phyloP scores from a whole-genome alignment of 2,113 vertebrate genomes.

The Ceyx cyanopectus region DNA sequence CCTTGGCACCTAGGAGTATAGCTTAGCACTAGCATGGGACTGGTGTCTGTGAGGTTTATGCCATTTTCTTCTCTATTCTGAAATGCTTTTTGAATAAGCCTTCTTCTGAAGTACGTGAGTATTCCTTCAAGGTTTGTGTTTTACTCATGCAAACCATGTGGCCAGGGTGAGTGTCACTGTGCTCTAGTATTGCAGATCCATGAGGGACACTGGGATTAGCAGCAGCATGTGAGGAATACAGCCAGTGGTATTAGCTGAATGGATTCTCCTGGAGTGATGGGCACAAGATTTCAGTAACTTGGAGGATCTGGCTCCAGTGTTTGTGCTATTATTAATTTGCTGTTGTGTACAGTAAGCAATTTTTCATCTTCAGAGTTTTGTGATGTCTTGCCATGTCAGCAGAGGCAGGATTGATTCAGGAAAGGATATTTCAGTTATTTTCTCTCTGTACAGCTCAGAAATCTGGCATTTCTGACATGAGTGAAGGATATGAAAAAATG shows the following conservation, averaged over 20 bases:
- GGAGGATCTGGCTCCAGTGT: background rate
- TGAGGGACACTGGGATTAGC: background rate
- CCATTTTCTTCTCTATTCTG: background rate
- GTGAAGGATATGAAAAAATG: conserved; percentile 4
- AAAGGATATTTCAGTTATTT: conserved; percentile 50
- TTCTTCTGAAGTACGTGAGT: too few relatives aligned
- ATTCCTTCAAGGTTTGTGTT: too few relatives aligned
- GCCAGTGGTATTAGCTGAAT: background rate
- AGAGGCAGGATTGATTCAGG: conserved; percentile 30
- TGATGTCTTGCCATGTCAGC: conserved; percentile 1
- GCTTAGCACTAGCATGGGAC: background rate
- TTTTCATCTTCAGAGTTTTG: background rate
- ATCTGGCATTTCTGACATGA: conserved; percentile 38
- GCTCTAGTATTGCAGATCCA: background rate
- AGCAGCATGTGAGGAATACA: background rate
- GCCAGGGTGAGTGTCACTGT: background rate
- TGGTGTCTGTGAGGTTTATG: background rate
- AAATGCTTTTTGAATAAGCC: background rate
- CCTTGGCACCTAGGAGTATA: fast-evolving
- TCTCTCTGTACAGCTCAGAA: background rate
- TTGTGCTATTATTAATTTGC: background rate
- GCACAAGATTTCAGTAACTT: background rate
- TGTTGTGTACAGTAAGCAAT: background rate
- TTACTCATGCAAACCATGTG: background rate
- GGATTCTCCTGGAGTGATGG: background rate